Evolutionary conservation across 53 echinoderm and acorn worm species (phyloP), one percentile per base, ranked within the genome.

Genomic region (Holothuria leucospilota): DNA sequence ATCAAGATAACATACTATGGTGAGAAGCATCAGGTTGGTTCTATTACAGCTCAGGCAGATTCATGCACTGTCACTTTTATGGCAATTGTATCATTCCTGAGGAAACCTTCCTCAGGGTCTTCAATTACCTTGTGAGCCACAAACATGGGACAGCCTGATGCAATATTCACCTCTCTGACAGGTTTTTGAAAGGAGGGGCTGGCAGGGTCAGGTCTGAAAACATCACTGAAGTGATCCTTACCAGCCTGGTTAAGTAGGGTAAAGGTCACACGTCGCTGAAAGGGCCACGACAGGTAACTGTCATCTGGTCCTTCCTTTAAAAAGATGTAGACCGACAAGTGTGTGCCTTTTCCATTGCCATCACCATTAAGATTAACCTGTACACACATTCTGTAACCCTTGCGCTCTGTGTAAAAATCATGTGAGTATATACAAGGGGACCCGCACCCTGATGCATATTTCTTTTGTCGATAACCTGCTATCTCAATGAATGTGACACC

Each of bases 141-240:
- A 59, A 92, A 94, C 62, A 91, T 65, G 52, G 94, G 94, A 61
- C 89, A 89, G 21, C 94, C 94, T 30, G 91, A 89, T 67, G 94
- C 91, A 65, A 94, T 91, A 63, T 94, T 94, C 91, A 94, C 91
- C n/a, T 94, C 91, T 4, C 39, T 83, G 15, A 85, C 74, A 49
- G 94, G 94, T 1, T 89, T 82, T 39, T 82, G 80, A 24, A 94
- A 94, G 53, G 86, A 86, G 64, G 87, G 74, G 62, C 86, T 86
- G n/a, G 86, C 39, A 0, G 89, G 80, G 80, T 94, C 94, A 14
- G 93, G 93, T 26, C 85, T 64, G 85, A 93, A 93, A 60, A 78
- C 69, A 29, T 90, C 90, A 46, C 51, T 91, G 88, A 59, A 82
- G 88, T 39, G 68, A 1, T 52, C 94, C 89, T 82, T 82, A 1